These are phyloP conservation scores for Hyphantria cunea DNA, from an alignment of 1,140 invertebrate species.

Conservation along the genomic window DNA sequence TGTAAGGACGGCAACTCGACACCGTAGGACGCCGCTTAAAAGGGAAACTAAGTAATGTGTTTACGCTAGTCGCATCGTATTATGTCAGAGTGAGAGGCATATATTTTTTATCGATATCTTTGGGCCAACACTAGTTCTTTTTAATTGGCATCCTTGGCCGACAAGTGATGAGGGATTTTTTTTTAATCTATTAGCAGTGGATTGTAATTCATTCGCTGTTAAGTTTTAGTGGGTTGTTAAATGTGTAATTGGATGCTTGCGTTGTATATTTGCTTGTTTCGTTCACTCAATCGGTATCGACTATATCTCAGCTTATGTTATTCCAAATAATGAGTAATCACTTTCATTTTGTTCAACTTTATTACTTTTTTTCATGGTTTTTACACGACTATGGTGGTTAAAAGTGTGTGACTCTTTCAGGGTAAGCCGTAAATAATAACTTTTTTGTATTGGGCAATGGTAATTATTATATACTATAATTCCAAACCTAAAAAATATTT, in stretches of 20 bases:
- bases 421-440: too few species aligned
- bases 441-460: too few species aligned
- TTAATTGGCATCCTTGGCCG: slow-evolving; percentile 58
- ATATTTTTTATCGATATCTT: slow-evolving; percentile 61
- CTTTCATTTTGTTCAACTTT: too few species aligned
- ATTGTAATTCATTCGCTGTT: slow-evolving; percentile 5
- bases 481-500: too few species aligned
- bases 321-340: not conserved
- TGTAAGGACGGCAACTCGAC: slow-evolving; percentile 52
- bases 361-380: too few species aligned
- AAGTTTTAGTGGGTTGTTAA: slow-evolving; percentile 11
- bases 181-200: slow-evolving; percentile 22
- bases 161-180: slow-evolving; percentile 45
- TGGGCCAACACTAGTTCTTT: slow-evolving; percentile 51
- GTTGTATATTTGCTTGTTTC: not conserved
- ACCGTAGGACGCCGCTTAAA: slow-evolving; percentile 59
- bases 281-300: not conserved
- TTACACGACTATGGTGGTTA: too few species aligned
- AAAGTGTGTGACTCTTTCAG: too few species aligned
- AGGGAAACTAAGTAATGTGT: slow-evolving; percentile 66
- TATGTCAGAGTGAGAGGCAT: slow-evolving; percentile 48
- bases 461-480: too few species aligned
- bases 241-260: slow-evolving; percentile 9
- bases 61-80: slow-evolving; percentile 62
- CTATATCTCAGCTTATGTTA: not conserved